These are phyloP conservation scores for Monoplex corrugatus DNA, from an alignment of 2,888 invertebrate genomes.

Conservation along the genomic window DNA sequence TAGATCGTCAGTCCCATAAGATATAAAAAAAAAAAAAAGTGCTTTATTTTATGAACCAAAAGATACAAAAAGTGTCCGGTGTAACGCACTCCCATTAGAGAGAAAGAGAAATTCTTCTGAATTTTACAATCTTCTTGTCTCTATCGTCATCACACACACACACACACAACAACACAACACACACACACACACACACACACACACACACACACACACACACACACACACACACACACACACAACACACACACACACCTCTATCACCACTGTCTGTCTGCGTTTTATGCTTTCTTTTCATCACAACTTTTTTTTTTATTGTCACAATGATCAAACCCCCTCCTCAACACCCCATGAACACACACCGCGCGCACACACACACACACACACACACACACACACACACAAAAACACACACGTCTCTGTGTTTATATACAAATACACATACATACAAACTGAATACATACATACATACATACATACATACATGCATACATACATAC, in stretches of 20 bases:
- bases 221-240: not conserved
- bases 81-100: too few relatives aligned
- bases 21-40: too few relatives aligned
- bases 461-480: not conserved
- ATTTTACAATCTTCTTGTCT: too few relatives aligned
- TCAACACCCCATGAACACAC: not conserved
- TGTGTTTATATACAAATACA: not conserved
- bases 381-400: not conserved
- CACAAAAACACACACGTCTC: too few relatives aligned
- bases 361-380: not conserved
- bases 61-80: too few relatives aligned
- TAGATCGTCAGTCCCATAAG: too few relatives aligned
- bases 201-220: not conserved
- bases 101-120: too few relatives aligned
- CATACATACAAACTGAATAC: not conserved
- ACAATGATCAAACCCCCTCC: not conserved
- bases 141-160: not conserved
- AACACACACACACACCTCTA: too few relatives aligned
- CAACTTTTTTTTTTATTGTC: too few relatives aligned
- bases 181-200: not conserved
- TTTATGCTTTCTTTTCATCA: too few relatives aligned
- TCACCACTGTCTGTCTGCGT: too few relatives aligned
- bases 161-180: not conserved
- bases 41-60: too few relatives aligned
- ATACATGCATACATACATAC: not conserved